Percentiles rank a stretch among this genome's conserved stretches.
phyloP scores from a whole-genome alignment of 2,113 vertebrate genomes.

The Callaeas wilsoni region DNA sequence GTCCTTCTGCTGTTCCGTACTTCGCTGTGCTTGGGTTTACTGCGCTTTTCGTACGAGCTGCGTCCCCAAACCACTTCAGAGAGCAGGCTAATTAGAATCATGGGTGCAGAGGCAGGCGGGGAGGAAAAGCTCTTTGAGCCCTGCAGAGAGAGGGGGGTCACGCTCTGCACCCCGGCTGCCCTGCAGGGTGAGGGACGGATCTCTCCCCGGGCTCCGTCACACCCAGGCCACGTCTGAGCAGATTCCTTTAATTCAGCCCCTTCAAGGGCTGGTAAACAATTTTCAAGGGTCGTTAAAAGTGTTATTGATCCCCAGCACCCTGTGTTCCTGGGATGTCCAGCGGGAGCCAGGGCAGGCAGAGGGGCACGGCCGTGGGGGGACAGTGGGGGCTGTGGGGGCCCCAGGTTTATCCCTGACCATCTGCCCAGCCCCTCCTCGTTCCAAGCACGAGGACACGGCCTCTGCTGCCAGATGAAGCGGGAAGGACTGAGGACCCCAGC shows the following conservation, averaged over 20 bases:
- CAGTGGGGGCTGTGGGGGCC: accelerated
- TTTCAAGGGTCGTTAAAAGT: neutral
- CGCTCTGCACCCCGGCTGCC: neutral
- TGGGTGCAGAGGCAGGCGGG: neutral
- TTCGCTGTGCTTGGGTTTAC: neutral
- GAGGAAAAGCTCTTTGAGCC: neutral
- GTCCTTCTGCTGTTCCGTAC: neutral
- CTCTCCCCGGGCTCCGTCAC: neutral
- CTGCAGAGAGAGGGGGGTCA: neutral
- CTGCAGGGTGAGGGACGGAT: neutral
- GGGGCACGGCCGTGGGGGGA: accelerated
- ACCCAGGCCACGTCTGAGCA: neutral
- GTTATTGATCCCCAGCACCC: neutral
- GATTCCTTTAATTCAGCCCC: neutral
- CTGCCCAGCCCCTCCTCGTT: accelerated
- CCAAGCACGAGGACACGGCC: accelerated
- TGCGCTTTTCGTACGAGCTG: neutral
- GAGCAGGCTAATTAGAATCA: neutral
- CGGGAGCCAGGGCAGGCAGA: neutral
- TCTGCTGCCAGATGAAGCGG: accelerated
- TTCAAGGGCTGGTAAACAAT: neutral
- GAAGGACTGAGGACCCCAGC: neutral
- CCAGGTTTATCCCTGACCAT: neutral
- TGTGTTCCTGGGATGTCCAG: accelerated
- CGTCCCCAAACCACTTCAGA: constrained; percentile 46